These are phyloP conservation scores for Planococcus citri DNA, from an alignment of 1,140 invertebrate species.

Conservation along the genomic window DNA sequence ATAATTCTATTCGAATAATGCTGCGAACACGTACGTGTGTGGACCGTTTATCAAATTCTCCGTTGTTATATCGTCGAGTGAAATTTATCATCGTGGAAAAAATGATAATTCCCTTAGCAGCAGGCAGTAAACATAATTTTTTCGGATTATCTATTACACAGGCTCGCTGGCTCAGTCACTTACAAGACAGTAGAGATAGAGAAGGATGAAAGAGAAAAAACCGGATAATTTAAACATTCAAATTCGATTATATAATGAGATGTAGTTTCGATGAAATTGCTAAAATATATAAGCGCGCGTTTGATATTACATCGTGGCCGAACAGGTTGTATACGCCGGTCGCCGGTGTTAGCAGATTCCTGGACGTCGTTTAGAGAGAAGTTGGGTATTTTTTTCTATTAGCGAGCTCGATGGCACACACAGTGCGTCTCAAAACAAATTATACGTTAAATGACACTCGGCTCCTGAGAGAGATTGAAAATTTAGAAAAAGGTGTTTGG, in stretches of 20 bases:
- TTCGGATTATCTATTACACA: background rate
- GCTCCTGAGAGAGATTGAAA: no score
- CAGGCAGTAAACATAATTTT: background rate
- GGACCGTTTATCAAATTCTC: no score
- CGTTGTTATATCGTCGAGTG: no score
- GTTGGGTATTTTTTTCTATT: no score
- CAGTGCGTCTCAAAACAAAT: background rate
- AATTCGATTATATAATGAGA: background rate
- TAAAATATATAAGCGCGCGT: background rate
- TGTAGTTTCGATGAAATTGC: background rate
- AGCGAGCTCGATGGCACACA: no score
- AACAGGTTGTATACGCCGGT: conserved; percentile 3
- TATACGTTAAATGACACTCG: background rate
- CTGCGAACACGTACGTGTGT: no score
- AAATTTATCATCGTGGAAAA: no score
- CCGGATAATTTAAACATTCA: conserved; percentile 3
- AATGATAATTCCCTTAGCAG: background rate
- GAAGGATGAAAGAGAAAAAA: background rate
- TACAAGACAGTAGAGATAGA: no score
- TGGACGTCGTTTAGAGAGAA: no score
- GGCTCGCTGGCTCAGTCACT: no score
- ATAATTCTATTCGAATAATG: no score
- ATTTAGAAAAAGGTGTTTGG: background rate
- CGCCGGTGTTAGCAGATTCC: background rate
- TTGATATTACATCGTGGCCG: background rate